Evolutionary conservation across 2,888 invertebrate genomes (phyloP), one percentile per base, ranked within the genome.

Genomic region (Chrysolina americana): DNA sequence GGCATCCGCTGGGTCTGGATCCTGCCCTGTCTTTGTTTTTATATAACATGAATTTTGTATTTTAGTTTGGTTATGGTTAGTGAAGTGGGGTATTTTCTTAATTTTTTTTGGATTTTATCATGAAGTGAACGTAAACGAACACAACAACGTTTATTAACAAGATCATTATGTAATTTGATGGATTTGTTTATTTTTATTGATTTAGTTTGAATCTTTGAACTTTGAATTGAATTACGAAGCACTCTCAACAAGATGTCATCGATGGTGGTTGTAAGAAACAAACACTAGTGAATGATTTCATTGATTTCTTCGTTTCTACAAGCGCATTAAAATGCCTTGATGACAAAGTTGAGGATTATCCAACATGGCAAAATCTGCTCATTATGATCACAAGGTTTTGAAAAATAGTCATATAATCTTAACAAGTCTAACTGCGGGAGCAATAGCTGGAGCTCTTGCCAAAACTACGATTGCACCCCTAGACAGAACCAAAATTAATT

Each of bases 401-500:
- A 87, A 87, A 73, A 92, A 92, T 82, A 87, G 91, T 41, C 89
- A 92, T 83, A 88, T 91, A 74, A 93, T 97, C 70, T 84, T 94
- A 79, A 95, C 96, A 74, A 98, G 98, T 82, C 91, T 99, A 80
- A 88, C 93, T 66, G 94, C 98, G 0, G 99, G 99, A 44, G 99
- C 98, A 0, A 89, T 94, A 21, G 99, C 99, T 41, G 99, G 99
- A 21, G 98, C 97, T 3, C 82, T 96, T 75, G 99, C 99, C 36
- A 99, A 99, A 90, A 97, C 99, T 0, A 92, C 93, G 64, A 99
- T 99, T 81, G 99, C 99, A 1, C 99, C 99, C 0, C 90, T 99
- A 70, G 99, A 99, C 89, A 91, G 99, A 76, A 96, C 98, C 78
- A 99, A 99, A 91, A 99, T 99, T 81, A 98, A 97, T 90, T 99